Conservation (phyloP, 2,113 vertebrate species). For the Rostratula benghalensis region DNA sequence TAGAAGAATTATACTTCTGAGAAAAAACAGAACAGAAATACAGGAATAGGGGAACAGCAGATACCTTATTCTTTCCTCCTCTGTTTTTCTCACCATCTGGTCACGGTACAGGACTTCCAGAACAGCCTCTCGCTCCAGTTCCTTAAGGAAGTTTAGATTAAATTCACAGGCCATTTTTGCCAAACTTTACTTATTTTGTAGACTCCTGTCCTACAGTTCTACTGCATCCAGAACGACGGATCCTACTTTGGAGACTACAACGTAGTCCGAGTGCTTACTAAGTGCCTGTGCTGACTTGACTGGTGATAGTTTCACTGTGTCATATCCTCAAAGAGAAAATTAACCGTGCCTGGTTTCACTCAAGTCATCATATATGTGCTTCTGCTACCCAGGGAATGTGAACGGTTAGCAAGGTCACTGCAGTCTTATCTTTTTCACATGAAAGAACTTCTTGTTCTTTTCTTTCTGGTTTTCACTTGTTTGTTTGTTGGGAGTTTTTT, state of each 20-base stretch:
- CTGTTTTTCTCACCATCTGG: constrained; percentile 76
- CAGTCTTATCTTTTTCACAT: neutral
- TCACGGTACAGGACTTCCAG: constrained; percentile 89
- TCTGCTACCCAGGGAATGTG: neutral
- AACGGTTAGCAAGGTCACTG: neutral
- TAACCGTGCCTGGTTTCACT: neutral
- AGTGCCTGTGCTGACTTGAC: neutral
- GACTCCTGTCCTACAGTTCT: neutral
- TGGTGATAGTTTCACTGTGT: neutral
- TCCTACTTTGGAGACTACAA: neutral
- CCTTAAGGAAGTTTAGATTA: constrained; percentile 81
- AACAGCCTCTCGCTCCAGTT: constrained; percentile 80
- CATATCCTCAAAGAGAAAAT: neutral
- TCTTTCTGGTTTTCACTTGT: neutral
- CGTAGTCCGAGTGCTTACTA: neutral
- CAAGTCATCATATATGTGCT: neutral
- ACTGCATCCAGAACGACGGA: fast-evolving
- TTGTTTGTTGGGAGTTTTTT: neutral
- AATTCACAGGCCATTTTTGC: constrained; percentile 70
- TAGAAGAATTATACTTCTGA: neutral
- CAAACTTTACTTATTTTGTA: neutral
- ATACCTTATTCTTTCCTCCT: constrained; percentile 89
- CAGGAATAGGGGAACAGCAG: neutral
- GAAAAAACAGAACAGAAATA: neutral
- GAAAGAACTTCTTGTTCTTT: neutral